phyloP scores from a whole-genome alignment of 2,888 invertebrate genomes.

The Harpalus rubripes region DNA sequence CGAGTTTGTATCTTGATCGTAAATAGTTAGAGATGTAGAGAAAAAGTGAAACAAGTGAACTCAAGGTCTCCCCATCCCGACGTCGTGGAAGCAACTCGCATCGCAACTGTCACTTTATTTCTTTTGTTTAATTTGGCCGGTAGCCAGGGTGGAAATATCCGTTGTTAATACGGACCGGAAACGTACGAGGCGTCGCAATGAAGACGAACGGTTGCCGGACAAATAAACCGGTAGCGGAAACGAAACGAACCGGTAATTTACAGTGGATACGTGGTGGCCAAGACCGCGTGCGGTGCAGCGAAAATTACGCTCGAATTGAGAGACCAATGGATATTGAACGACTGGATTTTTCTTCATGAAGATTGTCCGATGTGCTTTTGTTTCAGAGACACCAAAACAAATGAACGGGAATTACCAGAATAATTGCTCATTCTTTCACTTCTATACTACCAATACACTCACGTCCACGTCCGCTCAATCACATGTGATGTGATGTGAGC shows the following conservation, averaged over 20 bases:
- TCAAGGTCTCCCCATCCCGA: neutral
- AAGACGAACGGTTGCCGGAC: constrained; percentile 61
- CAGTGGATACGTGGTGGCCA: constrained; percentile 52
- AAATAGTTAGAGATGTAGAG: constrained; percentile 1
- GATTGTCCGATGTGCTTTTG: constrained; percentile 40
- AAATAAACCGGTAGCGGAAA: constrained; percentile 62
- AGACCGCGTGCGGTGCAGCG: constrained; percentile 50
- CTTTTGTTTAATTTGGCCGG: constrained; percentile 57
- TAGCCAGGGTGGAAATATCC: constrained; percentile 58
- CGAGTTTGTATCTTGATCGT: neutral
- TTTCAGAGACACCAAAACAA: constrained; percentile 35
- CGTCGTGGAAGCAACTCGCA: neutral
- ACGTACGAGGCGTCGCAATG: constrained; percentile 59
- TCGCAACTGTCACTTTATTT: constrained; percentile 55
- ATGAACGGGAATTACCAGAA: constrained; percentile 32
- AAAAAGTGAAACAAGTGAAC: constrained; percentile 40
- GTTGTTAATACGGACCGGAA: constrained; percentile 58
- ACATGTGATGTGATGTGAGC: neutral
- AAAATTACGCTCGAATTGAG: constrained; percentile 53
- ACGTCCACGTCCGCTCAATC: neutral
- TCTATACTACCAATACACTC: neutral
- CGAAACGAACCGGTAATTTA: constrained; percentile 60
- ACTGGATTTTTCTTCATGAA: constrained; percentile 53
- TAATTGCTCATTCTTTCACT: constrained; percentile 21
- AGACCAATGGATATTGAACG: constrained; percentile 54